Evolutionary conservation across 2,797 vertebrate species (phyloP), one percentile per base, ranked within the genome.

Genomic region (Coilia nasus): DNA sequence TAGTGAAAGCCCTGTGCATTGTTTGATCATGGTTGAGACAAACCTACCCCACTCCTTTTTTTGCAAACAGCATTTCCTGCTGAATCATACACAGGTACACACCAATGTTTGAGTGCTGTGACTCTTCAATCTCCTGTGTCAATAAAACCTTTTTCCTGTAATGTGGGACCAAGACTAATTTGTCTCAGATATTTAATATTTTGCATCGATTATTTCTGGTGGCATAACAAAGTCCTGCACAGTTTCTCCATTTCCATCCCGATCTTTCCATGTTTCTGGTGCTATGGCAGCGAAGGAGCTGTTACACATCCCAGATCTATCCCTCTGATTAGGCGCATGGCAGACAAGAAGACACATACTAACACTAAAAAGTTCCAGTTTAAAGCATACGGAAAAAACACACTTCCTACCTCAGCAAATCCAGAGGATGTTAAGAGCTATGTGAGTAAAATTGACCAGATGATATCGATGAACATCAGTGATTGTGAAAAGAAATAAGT

Each of bases 41-140:
- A 41, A 35, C 35, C 31, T n/a, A 12, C 17, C 41, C 71, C 71
- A 78, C 71, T 78, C 71, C 71, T 78, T 78, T 54, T 54, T 78
- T 10, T 78, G 35, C 71, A 78, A 78, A 78, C 35, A 44, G 6
- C 71, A 35, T 78, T 78, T 44, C 71, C 71, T 25, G 19, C 19
- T 78, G 71, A 78, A 35, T 78, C 71, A 78, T 12, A 44, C 41
- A 19, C 71, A 78, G 35, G 31, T 78, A n/a, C 35, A 78, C 35
- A n/a, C 17, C 71, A 44, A 75, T 17, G 31, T 75, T 75, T 75
- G 67, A 75, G 14, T 35, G 31, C 28, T 17, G 15, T 75, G 67
- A 41, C 67, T 75, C 15, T 25, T 67, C 64, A 19, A 78, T 44
- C 21, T 71, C 28, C 28, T 31, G 57, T 71, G 64, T 71, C 28